Percentiles rank a stretch among this genome's conserved stretches.
These are phyloP conservation scores for Sinocyclocheilus anshuiensis DNA, from an alignment of 2,113 vertebrate genomes.

Conservation along the genomic window DNA sequence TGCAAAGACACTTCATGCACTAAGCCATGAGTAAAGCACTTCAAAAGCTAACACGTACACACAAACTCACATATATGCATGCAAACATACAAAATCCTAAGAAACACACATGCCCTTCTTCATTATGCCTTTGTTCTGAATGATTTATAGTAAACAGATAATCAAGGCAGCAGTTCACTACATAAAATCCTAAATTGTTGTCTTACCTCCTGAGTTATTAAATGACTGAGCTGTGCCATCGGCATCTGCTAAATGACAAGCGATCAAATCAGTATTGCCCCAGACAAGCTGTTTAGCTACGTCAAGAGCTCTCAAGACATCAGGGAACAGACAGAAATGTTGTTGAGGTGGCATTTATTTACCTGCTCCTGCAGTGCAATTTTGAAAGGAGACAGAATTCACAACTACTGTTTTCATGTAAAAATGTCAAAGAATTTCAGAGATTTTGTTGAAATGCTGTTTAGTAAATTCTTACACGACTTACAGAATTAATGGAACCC, in stretches of 20 bases:
- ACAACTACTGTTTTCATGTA: not conserved
- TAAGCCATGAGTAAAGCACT: constrained; percentile 55
- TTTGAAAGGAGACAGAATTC: constrained; percentile 1
- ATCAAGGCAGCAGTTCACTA: constrained; percentile 44
- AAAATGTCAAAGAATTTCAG: not conserved
- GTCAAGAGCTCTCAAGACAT: constrained; percentile 28
- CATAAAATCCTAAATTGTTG: constrained; percentile 36
- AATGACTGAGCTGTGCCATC: constrained; percentile 45
- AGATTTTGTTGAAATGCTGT: not conserved
- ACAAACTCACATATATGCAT: constrained; percentile 43
- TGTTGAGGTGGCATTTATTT: not conserved
- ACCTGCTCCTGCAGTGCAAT: constrained; percentile 10
- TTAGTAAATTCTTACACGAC: not conserved
- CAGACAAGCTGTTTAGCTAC: constrained; percentile 33
- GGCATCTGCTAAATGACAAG: constrained; percentile 44
- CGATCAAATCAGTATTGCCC: constrained; percentile 36
- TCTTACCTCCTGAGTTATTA: constrained; percentile 46
- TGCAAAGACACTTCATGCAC: constrained; percentile 61
- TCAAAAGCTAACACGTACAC: constrained; percentile 45
- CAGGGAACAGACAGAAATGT: constrained; percentile 11
- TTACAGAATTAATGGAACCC: not conserved
- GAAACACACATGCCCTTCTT: constrained; percentile 25
- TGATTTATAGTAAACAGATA: constrained; percentile 15
- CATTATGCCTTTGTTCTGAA: not conserved
- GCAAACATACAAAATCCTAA: constrained; percentile 34